Percentiles rank a stretch among this genome's conserved stretches.
Conservation (phyloP, 2,113 vertebrate species). For the Balaeniceps rex region DNA sequence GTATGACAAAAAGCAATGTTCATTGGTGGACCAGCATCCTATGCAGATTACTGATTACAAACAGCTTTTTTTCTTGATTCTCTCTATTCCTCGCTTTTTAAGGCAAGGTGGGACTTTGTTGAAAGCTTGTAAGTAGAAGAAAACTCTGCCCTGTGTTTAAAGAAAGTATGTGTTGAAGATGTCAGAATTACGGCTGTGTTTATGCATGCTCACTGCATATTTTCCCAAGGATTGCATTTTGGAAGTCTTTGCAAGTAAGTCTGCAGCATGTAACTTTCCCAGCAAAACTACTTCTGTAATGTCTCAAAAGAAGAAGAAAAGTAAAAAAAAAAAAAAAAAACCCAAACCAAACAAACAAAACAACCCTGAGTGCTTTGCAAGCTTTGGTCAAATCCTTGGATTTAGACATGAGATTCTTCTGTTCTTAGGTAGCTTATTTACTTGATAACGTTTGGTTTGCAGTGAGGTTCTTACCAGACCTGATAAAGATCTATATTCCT, state of each 20-base stretch:
- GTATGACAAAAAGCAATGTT: neutral
- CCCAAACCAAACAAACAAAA: no score
- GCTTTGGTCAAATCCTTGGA: neutral
- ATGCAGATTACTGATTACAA: neutral
- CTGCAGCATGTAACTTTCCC: neutral
- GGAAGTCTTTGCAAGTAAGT: neutral
- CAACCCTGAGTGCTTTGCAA: neutral
- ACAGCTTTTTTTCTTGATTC: neutral
- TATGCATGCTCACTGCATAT: neutral
- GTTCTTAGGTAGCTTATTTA: neutral
- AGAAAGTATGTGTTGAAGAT: neutral
- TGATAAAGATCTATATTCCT: neutral
- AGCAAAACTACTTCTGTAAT: neutral
- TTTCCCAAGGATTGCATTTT: neutral
- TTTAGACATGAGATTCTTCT: neutral
- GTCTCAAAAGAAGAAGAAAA: neutral
- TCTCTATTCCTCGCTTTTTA: neutral
- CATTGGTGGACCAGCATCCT: neutral
- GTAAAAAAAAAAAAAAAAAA: neutral
- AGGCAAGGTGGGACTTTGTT: neutral
- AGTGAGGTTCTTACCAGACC: neutral
- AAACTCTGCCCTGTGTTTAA: neutral
- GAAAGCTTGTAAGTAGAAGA: neutral
- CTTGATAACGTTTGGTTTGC: neutral
- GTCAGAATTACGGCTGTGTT: neutral